Percentiles rank a stretch among this genome's conserved stretches.
Evolutionary conservation across 1,140 invertebrate genomes (phyloP).

Genomic region (Drosophila auraria): DNA sequence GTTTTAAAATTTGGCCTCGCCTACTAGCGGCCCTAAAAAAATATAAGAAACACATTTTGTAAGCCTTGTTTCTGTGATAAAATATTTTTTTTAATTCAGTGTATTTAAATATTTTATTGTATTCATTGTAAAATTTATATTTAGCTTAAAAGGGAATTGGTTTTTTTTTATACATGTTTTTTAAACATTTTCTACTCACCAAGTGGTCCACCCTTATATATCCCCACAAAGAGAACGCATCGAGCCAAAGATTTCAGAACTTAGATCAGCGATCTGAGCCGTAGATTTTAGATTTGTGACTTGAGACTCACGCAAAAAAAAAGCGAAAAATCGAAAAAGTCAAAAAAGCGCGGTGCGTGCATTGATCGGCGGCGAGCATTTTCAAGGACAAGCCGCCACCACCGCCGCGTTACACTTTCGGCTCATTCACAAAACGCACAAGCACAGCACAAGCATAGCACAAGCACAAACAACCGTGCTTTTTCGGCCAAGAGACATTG

Average conservation of each 20-base stretch:
- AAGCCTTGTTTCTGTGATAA: too few species aligned
- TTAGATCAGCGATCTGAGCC: slow-evolving; percentile 29
- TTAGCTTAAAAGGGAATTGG: too few species aligned
- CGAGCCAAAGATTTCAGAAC: slow-evolving; percentile 13
- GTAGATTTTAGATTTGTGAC: slow-evolving; percentile 27
- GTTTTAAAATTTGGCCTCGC: too few species aligned
- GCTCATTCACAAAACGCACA: slow-evolving; percentile 71
- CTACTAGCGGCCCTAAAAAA: too few species aligned
- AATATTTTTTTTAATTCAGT: too few species aligned
- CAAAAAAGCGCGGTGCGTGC: slow-evolving; percentile 30
- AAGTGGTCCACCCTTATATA: not conserved
- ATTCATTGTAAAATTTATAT: too few species aligned
- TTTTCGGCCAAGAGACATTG: slow-evolving; percentile 80
- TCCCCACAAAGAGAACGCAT: slow-evolving; percentile 46
- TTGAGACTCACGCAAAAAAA: slow-evolving; percentile 1
- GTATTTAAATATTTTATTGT: too few species aligned
- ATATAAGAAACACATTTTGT: too few species aligned
- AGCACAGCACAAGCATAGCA: not conserved
- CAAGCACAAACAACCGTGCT: slow-evolving; percentile 2
- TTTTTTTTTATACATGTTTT: not conserved
- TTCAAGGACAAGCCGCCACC: slow-evolving; percentile 75
- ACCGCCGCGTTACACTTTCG: slow-evolving; percentile 80
- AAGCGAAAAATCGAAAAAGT: not conserved
- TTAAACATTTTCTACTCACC: not conserved
- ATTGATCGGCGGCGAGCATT: slow-evolving; percentile 40